Evolutionary conservation across 2,797 vertebrate species (phyloP), one percentile per base, ranked within the genome.

Genomic region (Cuniculus paca): DNA sequence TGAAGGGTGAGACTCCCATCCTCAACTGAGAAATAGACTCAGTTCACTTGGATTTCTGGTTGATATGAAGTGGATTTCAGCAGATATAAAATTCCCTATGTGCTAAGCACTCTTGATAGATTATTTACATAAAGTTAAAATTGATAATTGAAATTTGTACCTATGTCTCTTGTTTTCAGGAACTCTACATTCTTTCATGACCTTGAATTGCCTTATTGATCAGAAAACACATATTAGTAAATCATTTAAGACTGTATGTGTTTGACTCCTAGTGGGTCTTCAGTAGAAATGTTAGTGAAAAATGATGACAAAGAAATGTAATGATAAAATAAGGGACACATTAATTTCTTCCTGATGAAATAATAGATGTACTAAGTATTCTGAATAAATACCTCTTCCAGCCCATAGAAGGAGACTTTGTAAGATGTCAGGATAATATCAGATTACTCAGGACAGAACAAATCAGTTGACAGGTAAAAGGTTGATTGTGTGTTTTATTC

Each of bases 321-420:
- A 58, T 85, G 22, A 42, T 7, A 80, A 86, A 75, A 94, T 93
- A 88, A 97, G 80, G 82, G 72, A 77, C 54, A 24, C 65, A 86
- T 90, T 77, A 0, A 31, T 95, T 97, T 97, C 70, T 90, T 24
- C 31, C 52, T 85, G 54, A 96, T 97, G 93, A 98, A 98, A 97
- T 97, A 96, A 85, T 96, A 96, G 97, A 95, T 58, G 58, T 84
- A 20, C 8, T 5, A 85, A 91, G 78, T 96, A 39, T 74, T 97
- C 36, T 84, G 86, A 79, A 74, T 63, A 34, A 91, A 77, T 60
- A 80, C 68, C 42, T 56, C 48, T 86, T 20, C 26, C 56, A 86
- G 1, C 26, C 14, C 20, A 20, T 70, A 60, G 31, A 1, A 74
- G 39, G 12, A 45, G 60, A 20, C 1, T 72, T n/a, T 87, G 2